phyloP scores from a whole-genome alignment of 64 coral and sea anemone genomes.

The Porites australiensis region DNA sequence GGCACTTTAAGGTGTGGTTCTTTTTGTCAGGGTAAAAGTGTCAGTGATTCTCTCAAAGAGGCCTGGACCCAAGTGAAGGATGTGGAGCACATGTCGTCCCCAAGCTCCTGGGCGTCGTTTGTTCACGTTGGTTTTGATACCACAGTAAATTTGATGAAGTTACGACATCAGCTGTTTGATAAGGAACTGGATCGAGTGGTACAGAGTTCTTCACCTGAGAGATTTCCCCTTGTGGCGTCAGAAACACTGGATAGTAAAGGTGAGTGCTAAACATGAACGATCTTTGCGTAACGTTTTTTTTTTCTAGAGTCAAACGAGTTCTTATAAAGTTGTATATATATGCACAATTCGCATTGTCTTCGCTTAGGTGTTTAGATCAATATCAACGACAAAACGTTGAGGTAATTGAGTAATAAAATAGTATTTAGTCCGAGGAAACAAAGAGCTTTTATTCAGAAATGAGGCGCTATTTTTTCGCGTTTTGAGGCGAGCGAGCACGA shows the following conservation, averaged over 20 bases:
- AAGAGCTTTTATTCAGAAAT: too few relatives aligned
- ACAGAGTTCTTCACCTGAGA: slow-evolving; percentile 31
- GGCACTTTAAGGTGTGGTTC: not conserved
- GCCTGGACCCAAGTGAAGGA: slow-evolving; percentile 63
- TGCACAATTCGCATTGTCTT: too few relatives aligned
- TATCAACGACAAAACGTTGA: too few relatives aligned
- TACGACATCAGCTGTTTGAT: slow-evolving; percentile 70
- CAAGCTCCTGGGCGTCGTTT: slow-evolving; percentile 83
- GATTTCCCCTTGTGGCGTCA: slow-evolving; percentile 60
- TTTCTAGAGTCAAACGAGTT: too few relatives aligned
- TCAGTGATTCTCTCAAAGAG: slow-evolving; percentile 62
- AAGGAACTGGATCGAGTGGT: slow-evolving; percentile 65
- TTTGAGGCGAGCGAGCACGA: too few relatives aligned
- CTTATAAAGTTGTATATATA: too few relatives aligned
- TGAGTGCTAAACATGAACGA: not conserved
- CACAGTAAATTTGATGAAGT: slow-evolving; percentile 63
- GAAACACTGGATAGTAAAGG: slow-evolving; percentile 31
- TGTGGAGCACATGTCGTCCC: slow-evolving; percentile 62
- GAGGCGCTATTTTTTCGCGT: too few relatives aligned
- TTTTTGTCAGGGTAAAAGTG: slow-evolving; percentile 60
- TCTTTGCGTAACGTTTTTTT: too few relatives aligned
- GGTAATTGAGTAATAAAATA: too few relatives aligned
- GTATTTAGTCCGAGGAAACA: too few relatives aligned
- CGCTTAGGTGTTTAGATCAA: too few relatives aligned
- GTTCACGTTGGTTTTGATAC: slow-evolving; percentile 85